Base-by-base conservation (phyloP, 1,140 invertebrate genomes). In the Thaumetopoea pityocampa region DNA sequence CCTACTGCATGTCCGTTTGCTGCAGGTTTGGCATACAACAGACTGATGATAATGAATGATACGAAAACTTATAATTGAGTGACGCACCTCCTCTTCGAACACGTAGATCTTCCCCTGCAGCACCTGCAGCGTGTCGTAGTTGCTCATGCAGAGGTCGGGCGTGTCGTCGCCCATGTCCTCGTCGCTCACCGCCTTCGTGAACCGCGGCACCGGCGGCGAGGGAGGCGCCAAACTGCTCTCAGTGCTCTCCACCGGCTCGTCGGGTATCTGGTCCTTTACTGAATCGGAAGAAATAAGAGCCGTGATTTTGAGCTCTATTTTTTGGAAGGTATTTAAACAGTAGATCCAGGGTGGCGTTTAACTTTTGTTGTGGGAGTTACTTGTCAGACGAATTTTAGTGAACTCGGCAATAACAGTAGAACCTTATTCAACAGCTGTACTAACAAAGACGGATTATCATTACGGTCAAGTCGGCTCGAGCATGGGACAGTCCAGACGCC, bases 31-130 rank as follows among this genome's bases (percentile, higher is more conserved):
- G 6, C 6, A 18, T 18, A 6, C 6, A 18, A 18, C 4, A 12
- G n/a, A 12, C 1, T 27, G 12, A 22, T 14, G 22, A 20, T 22
- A 18, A n/a, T n/a, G n/a, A n/a, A n/a, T n/a, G n/a, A n/a, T 1
- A 10, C n/a, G 1, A 15, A 26, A 17, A 4, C n/a, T n/a, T n/a
- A n/a, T n/a, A 36, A n/a, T 6, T 40, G 8, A 38, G 35, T 5
- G 9, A 35, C 47, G 68, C 76, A 93, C 90, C 70, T 89, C 81
- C 48, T 88, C 89, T 70, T 92, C 93, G 56, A 94, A 93, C n/a
- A 93, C 86, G 57, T 90, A 94, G 4, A 94, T 76, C 70, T 93
- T 91, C 9, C 81, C 82, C 32, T 91, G 74, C 11, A 93, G 85
- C 9, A 89, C 81, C 17, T 92, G 88, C 34, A 93, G 85, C 6